Evolutionary conservation across 35 echinoderm and acorn worm species (phyloP), one percentile per base, ranked within the genome.

Genomic region (Heliocidaris tuberculata): DNA sequence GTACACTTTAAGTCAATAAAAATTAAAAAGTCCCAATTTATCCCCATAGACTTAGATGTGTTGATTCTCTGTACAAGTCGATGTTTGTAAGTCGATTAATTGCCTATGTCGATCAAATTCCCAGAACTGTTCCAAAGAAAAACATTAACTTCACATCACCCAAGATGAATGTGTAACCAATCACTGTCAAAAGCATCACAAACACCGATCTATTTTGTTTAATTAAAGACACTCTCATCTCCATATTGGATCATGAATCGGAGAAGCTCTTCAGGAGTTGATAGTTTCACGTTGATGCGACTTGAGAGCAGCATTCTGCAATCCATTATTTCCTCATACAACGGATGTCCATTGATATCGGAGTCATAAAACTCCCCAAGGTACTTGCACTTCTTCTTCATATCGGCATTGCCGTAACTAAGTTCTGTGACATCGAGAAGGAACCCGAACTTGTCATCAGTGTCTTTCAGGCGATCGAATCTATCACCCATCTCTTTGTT

Each of bases 261-360:
- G 16, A 95, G 47, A 48, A 93, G 89, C 31, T 95, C 88, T 56
- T 12, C 88, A 59, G 87, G 10, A 52, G 92, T 92, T 95, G 88
- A 92, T 47, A 93, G 52, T 32, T 27, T 93, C 30, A 56, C 90
- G 88, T 95, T 60, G 24, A 6, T 48, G 92, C 88, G 88, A 93
- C 89, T 95, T 95, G 49, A 92, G 48, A 95, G 90, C 32, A 70
- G 29, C 95, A 95, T 93, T 59, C 95, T 95, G 49, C 88, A 95
- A 60, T 95, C 95, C 49, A 93, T 61, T 32, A 95, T 87, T 93
- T 93, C 90, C 71, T 95, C 47, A 35, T 93, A 93, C 89, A 95
- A 31, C 30, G 92, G 49, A 87, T 93, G 85, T 31, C 86, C 48
- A 60, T 89, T 50, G 0, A 95, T 13, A 56, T 93, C 90, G 17